Percentiles rank a stretch among this genome's conserved stretches.
Evolutionary conservation across 2,797 vertebrate genomes (phyloP).

Genomic region (Apodemus agrarius): DNA sequence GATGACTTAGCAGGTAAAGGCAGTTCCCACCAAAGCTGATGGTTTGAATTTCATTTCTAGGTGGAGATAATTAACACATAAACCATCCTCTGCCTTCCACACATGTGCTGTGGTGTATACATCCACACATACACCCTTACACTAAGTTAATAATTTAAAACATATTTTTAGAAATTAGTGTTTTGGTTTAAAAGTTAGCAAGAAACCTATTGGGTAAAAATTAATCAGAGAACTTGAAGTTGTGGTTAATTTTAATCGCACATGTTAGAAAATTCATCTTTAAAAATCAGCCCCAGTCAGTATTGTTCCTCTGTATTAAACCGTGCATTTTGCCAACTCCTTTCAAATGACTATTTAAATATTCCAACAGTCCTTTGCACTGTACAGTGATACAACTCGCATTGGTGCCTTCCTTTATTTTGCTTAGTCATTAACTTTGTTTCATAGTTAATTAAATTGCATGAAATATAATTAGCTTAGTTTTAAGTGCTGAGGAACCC

Average conservation of each 20-base stretch:
- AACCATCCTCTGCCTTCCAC: neutral
- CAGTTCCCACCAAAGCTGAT: neutral
- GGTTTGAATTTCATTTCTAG: neutral
- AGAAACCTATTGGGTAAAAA: neutral
- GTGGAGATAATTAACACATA: neutral
- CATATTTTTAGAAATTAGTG: neutral
- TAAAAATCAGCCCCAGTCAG: conserved; percentile 7
- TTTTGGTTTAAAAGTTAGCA: conserved; percentile 26
- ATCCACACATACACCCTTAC: no score
- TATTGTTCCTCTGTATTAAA: neutral
- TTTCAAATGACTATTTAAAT: conserved; percentile 30
- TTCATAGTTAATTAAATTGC: conserved; percentile 64
- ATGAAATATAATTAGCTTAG: conserved; percentile 63
- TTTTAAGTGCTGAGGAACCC: conserved; percentile 49
- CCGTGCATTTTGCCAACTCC: neutral
- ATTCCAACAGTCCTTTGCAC: conserved; percentile 12
- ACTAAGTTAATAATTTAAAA: neutral
- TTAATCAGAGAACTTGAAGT: neutral
- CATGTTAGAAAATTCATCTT: conserved; percentile 8
- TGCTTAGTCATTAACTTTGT: conserved; percentile 54
- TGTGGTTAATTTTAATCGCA: neutral
- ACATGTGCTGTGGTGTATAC: neutral
- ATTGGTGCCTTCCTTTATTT: conserved; percentile 31
- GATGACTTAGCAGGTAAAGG: neutral
- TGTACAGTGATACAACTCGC: neutral